These are phyloP conservation scores for Pampus argenteus DNA, from an alignment of 2,797 vertebrate species.

Conservation along the genomic window DNA sequence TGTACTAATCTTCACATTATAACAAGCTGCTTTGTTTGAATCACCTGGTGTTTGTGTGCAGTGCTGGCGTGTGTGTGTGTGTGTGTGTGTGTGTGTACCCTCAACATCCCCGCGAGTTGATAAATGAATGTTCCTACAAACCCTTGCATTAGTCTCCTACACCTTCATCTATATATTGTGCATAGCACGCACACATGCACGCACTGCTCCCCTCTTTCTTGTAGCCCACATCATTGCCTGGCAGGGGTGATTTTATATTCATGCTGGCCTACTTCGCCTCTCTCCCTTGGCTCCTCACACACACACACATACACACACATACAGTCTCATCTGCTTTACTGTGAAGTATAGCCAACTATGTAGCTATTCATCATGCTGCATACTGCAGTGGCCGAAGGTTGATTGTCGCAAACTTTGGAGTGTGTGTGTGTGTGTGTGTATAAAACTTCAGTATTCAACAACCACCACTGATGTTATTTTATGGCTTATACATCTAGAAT, in stretches of 20 bases:
- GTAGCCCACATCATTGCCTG: slow-evolving; percentile 82
- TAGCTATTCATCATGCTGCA: slow-evolving; percentile 78
- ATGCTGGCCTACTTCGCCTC: slow-evolving; percentile 85
- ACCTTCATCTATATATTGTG: slow-evolving; percentile 63
- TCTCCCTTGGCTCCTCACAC: slow-evolving; percentile 65
- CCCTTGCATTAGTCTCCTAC: slow-evolving; percentile 57
- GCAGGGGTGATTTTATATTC: slow-evolving; percentile 86
- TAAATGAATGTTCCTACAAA: slow-evolving; percentile 60
- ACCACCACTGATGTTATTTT: slow-evolving; percentile 20
- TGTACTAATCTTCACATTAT: slow-evolving; percentile 60
- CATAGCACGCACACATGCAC: slow-evolving; percentile 32
- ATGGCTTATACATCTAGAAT: slow-evolving; percentile 28
- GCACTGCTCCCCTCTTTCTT: slow-evolving; percentile 63
- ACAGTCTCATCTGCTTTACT: slow-evolving; percentile 67
- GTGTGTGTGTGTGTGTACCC: slow-evolving; percentile 8
- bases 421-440: slow-evolving; percentile 40
- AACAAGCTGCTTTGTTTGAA: slow-evolving; percentile 67
- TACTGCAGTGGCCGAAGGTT: slow-evolving; percentile 74
- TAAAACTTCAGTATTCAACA: slow-evolving; percentile 35
- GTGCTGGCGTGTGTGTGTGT: slow-evolving; percentile 8
- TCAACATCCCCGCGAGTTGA: slow-evolving; percentile 56
- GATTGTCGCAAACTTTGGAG: slow-evolving; percentile 63
- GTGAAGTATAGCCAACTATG: slow-evolving; percentile 75
- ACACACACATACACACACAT: slow-evolving; percentile 43
- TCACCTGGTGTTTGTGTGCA: slow-evolving; percentile 57